A percentile compares a stretch with the other conserved stretches of the same genome.
Evolutionary conservation across 2,888 invertebrate species (phyloP).

Genomic region (Eristalis intricaria): DNA sequence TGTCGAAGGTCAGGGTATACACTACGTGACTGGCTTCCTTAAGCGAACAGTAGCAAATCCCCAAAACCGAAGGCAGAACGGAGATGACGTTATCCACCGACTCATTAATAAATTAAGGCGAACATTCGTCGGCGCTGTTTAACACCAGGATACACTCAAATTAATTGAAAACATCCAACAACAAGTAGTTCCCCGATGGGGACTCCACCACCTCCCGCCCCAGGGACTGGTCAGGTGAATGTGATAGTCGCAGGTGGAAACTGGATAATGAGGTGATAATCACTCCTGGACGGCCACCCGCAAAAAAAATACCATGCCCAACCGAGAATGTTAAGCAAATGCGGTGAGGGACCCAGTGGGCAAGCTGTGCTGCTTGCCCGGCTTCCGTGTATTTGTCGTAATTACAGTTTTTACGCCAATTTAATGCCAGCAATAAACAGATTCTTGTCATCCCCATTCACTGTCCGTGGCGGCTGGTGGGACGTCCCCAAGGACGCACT

Average conservation of each 20-base stretch:
- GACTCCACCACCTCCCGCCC: too few species aligned
- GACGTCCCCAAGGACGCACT: constrained; percentile 31
- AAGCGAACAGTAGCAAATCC: neutral
- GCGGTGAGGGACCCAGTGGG: neutral
- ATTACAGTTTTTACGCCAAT: constrained; percentile 53
- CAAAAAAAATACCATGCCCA: neutral
- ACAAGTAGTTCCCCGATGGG: neutral
- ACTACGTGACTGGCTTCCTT: neutral
- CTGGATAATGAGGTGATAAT: constrained; percentile 52
- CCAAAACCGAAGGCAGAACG: neutral
- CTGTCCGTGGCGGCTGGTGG: neutral
- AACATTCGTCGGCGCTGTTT: constrained; percentile 33
- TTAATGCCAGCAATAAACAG: constrained; percentile 55
- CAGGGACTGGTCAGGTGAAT: constrained; percentile 23
- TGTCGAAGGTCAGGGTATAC: neutral
- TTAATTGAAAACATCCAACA: constrained; percentile 47
- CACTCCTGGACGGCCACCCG: neutral
- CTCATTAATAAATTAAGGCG: constrained; percentile 40
- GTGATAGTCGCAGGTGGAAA: constrained; percentile 6
- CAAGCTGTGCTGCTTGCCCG: neutral
- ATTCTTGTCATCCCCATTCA: constrained; percentile 38
- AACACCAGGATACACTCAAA: constrained; percentile 45
- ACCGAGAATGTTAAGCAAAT: constrained; percentile 16
- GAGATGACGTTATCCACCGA: neutral
- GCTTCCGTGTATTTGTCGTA: constrained; percentile 27